Evolutionary conservation across 2,113 vertebrate species (phyloP).

Genomic region (Trichechus manatus): DNA sequence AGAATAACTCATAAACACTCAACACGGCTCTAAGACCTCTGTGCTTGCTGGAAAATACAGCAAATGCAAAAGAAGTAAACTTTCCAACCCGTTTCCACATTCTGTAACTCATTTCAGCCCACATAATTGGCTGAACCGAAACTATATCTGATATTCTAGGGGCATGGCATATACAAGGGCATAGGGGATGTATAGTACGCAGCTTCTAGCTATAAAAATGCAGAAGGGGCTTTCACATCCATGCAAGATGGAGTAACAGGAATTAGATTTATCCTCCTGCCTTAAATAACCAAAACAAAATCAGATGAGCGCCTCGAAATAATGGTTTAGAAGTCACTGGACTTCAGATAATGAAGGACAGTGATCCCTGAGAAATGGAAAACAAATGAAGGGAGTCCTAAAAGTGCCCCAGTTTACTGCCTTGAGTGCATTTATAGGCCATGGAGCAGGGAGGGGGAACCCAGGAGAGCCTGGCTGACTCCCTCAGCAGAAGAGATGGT

Average conservation of each 20-base stretch:
- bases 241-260: constrained; percentile 26
- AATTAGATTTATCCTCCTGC: constrained; percentile 25
- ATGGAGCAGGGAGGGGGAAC: background rate
- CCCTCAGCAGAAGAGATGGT: background rate
- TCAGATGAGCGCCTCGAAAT: background rate
- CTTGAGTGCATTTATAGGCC: background rate
- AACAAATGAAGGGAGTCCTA: background rate
- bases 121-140: constrained; percentile 35
- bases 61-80: constrained; percentile 41
- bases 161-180: background rate
- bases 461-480: background rate
- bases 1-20: background rate
- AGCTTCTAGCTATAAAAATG: constrained; percentile 33
- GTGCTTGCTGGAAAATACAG: background rate
- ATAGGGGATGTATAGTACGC: background rate
- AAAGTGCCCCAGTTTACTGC: background rate
- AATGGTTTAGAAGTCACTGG: background rate
- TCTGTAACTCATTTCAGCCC: background rate
- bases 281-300: constrained; percentile 46
- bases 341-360: background rate
- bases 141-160: constrained; percentile 21
- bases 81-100: constrained; percentile 14
- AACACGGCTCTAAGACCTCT: background rate
- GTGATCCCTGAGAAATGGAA: background rate
- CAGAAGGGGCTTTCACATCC: background rate